Base-by-base conservation (phyloP, 2,888 invertebrate species). In the Hemaris fuciformis region DNA sequence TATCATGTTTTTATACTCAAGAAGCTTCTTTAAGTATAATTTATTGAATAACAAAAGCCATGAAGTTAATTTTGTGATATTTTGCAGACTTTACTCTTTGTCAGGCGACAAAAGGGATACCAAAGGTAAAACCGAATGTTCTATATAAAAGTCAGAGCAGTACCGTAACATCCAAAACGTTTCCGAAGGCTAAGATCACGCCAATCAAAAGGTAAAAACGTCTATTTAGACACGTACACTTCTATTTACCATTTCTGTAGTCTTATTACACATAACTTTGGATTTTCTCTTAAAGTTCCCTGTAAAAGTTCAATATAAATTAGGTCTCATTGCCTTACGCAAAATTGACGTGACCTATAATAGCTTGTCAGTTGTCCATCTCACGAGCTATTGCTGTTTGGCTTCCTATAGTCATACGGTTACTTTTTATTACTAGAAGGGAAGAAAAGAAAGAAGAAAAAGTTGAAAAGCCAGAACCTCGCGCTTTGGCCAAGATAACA, bases 121-220 rank as follows among this genome's bases (percentile, higher is more conserved):
- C 18, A 18, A 27, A 23, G 1, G 5, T 1, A 2, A n/a, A 22
- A 22, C 13, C 23, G 18, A 57, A 15, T n/a, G 22, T 41, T 10
- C n/a, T 57, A 27, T 57, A 38, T 31, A 31, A 38, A 41, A 38
- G 38, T 31, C 27, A 53, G 6, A 7, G 15, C 4, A 13, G 15
- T 57, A 6, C 13, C 3, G 23, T 22, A 15, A 3, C 23, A 41
- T 23, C 38, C 6, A 22, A 13, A 34, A 6, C 13, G 0, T 23
- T 56, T 6, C 48, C 62, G 0, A 62, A 38, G 15, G 64, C 62
- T 3, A 66, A 65, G 38, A 61, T 69, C 3, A 62, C 58, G 3
- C 41, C 53, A 0, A 31, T 53, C 4, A 22, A 48, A 23, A 60
- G 60, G 60, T 60, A 42, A 41, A n/a, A n/a, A n/a, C n/a, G n/a